Evolutionary conservation across 2,888 invertebrate genomes (phyloP).

Genomic region (Onchidella celtica): DNA sequence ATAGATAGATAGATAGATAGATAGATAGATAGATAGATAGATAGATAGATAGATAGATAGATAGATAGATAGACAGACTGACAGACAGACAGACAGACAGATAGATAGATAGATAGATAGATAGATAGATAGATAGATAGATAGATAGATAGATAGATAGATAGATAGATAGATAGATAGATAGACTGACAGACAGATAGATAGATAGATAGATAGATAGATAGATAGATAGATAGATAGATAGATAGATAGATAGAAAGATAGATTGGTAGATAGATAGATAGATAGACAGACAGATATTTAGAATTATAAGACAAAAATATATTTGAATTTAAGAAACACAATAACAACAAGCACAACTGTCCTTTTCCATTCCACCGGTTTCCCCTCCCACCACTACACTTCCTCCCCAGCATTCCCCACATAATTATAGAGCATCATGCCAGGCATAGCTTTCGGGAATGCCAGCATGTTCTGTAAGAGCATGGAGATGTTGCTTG

Average conservation of each 20-base stretch:
- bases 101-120: neutral
- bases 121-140: neutral
- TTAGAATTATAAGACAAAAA: neutral
- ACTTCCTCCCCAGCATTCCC: no score
- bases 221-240: neutral
- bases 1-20: neutral
- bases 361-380: no score
- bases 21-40: constrained; percentile 17
- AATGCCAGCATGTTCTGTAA: no score
- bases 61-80: neutral
- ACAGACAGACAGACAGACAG: neutral
- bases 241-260: neutral
- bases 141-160: neutral
- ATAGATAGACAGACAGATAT: neutral
- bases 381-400: no score
- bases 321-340: neutral
- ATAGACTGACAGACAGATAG: neutral
- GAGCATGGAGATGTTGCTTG: no score
- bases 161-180: neutral
- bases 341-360: neutral
- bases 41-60: neutral
- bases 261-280: no score
- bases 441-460: no score
- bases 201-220: neutral
- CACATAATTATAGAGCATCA: no score